Evolutionary conservation across 1,140 invertebrate genomes (phyloP).

Genomic region (Zaprionus ornatus): DNA sequence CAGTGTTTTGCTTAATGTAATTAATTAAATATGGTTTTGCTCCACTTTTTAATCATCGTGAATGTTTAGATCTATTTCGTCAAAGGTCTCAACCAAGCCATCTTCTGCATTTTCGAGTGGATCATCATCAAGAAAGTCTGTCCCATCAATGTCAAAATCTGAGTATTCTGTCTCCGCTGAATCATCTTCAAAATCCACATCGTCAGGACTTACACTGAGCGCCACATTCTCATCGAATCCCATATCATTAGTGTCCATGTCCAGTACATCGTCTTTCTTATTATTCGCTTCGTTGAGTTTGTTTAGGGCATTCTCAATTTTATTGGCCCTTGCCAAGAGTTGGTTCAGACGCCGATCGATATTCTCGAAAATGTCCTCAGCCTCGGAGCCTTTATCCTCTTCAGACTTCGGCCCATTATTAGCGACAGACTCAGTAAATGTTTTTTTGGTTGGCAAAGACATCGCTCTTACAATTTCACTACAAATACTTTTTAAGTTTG

Average conservation of each 20-base stretch:
- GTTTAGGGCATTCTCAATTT: constrained; percentile 28
- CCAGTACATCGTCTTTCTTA: not conserved
- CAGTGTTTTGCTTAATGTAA: not conserved
- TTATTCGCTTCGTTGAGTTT: constrained; percentile 6
- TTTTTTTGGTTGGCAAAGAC: constrained; percentile 4
- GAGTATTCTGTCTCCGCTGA: not conserved
- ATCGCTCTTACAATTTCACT: constrained; percentile 1
- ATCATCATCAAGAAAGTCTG: not conserved
- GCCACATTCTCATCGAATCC: constrained; percentile 6
- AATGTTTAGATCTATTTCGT: not conserved
- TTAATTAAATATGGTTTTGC: not conserved
- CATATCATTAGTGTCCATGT: not conserved
- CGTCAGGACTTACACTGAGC: not conserved
- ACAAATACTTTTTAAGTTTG: not conserved
- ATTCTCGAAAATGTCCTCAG: not conserved
- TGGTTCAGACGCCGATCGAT: constrained; percentile 32
- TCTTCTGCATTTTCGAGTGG: not conserved
- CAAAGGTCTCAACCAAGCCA: not conserved
- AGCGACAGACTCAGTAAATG: not conserved
- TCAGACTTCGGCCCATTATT: not conserved
- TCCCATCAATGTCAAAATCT: not conserved
- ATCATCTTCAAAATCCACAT: not conserved
- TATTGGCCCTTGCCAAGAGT: constrained; percentile 24
- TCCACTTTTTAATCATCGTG: not conserved
- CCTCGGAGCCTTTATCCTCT: not conserved